phyloP scores from a whole-genome alignment of 2,888 invertebrate genomes.

The Gymnoscelis rufifasciata region DNA sequence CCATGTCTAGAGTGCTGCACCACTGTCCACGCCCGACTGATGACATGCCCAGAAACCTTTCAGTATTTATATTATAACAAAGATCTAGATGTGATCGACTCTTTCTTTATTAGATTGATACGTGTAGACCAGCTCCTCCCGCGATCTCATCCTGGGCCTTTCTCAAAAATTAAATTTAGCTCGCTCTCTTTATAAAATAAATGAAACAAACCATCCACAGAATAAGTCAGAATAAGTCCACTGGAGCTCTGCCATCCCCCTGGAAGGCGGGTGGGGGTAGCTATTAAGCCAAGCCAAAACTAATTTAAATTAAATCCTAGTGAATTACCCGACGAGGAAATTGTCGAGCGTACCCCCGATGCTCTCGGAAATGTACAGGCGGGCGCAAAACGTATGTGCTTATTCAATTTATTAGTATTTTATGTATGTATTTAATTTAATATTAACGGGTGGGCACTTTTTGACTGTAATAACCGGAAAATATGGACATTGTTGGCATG shows the following conservation, averaged over 20 bases:
- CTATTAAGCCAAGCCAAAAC: constrained; percentile 93
- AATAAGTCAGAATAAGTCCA: constrained; percentile 53
- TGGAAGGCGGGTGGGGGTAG: constrained; percentile 78
- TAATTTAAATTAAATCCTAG: constrained; percentile 88
- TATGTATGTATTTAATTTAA: background rate
- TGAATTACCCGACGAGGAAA: constrained; percentile 83
- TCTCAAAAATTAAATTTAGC: background rate
- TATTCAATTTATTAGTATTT: background rate
- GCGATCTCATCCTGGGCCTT: too few species aligned
- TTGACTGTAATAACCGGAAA: too few species aligned
- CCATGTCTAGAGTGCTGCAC: too few species aligned
- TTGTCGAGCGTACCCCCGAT: constrained; percentile 77
- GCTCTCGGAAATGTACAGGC: constrained; percentile 61
- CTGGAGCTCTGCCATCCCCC: constrained; percentile 58
- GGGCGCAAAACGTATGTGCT: constrained; percentile 35
- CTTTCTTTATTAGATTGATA: too few species aligned
- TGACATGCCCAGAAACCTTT: too few species aligned
- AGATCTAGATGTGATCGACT: too few species aligned
- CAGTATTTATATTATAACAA: too few species aligned
- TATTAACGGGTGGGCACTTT: background rate
- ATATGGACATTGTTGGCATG: too few species aligned
- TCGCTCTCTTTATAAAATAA: background rate
- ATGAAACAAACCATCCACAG: background rate
- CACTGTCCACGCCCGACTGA: too few species aligned
- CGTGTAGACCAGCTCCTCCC: too few species aligned